Conservation (phyloP, 1,140 invertebrate species). For the Ganaspis sp. region DNA sequence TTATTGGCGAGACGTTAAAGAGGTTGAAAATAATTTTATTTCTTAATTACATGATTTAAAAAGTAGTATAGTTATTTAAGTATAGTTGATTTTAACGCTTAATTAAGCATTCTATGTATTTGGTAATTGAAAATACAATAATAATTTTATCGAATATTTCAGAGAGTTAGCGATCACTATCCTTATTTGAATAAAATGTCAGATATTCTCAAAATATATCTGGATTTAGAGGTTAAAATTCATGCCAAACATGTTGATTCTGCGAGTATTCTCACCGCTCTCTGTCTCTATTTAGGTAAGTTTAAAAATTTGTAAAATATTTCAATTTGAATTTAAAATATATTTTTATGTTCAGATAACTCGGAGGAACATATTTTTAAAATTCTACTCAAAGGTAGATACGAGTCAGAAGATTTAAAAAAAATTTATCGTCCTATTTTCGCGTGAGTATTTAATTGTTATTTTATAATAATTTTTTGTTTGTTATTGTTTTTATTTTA, state of each 20-base stretch:
- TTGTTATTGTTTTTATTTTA: background rate
- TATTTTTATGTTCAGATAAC: conserved; percentile 57
- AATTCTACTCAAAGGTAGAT: conserved; percentile 63
- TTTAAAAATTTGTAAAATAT: background rate
- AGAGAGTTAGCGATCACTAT: conserved; percentile 60
- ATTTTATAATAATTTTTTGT: conserved; percentile 24
- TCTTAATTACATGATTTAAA: conserved; percentile 31
- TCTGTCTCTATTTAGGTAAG: conserved; percentile 69
- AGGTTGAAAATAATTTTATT: conserved; percentile 53
- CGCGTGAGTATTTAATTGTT: conserved; percentile 51
- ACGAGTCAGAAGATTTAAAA: conserved; percentile 53
- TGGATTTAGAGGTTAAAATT: conserved; percentile 65
- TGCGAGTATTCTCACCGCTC: conserved; percentile 59
- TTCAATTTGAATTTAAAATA: conserved; percentile 4
- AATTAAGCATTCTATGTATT: too few species aligned
- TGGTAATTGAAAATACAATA: background rate
- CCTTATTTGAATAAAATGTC: conserved; percentile 69
- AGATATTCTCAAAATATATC: conserved; percentile 64
- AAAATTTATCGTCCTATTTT: conserved; percentile 64
- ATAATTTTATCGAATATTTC: conserved; percentile 42
- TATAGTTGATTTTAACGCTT: too few species aligned
- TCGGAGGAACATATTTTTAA: conserved; percentile 69
- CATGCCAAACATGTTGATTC: conserved; percentile 47
- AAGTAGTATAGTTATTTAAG: conserved; percentile 3
- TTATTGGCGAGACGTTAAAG: conserved; percentile 65